Percentiles rank a stretch among this genome's conserved stretches.
These are phyloP conservation scores for Acleris laterana DNA, from an alignment of 2,888 invertebrate species.

Conservation along the genomic window DNA sequence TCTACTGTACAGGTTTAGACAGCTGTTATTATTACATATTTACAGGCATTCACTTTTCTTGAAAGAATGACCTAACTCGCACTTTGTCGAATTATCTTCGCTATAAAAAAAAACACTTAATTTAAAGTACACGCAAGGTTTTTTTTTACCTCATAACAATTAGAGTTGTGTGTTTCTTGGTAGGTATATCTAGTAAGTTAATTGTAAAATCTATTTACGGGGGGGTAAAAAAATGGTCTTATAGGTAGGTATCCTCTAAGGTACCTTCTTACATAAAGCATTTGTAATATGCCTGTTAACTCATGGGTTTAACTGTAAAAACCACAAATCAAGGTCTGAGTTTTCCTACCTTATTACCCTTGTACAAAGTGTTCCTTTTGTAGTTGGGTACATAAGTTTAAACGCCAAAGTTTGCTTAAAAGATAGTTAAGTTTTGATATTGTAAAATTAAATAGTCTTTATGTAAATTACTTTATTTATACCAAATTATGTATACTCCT, in stretches of 20 bases:
- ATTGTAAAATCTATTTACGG: no score
- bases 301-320: slow-evolving; percentile 1
- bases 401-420: slow-evolving; percentile 35
- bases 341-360: slow-evolving; percentile 2
- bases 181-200: no score
- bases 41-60: no score
- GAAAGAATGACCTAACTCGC: no score
- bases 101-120: no score
- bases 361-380: slow-evolving; percentile 16
- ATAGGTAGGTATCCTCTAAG: neutral
- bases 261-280: neutral
- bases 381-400: slow-evolving; percentile 27
- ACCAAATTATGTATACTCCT: neutral
- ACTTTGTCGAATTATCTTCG: no score
- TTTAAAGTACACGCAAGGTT: no score
- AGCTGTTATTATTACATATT: no score
- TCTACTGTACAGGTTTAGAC: no score
- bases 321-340: slow-evolving; percentile 5
- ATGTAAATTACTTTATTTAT: slow-evolving; percentile 35
- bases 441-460: slow-evolving; percentile 23
- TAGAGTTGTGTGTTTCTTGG: no score
- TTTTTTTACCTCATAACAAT: no score
- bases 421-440: slow-evolving; percentile 30
- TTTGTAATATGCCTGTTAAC: neutral
- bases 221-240: no score